phyloP scores from a whole-genome alignment of 2,113 vertebrate genomes.

The cat (Felis catus) region DNA sequence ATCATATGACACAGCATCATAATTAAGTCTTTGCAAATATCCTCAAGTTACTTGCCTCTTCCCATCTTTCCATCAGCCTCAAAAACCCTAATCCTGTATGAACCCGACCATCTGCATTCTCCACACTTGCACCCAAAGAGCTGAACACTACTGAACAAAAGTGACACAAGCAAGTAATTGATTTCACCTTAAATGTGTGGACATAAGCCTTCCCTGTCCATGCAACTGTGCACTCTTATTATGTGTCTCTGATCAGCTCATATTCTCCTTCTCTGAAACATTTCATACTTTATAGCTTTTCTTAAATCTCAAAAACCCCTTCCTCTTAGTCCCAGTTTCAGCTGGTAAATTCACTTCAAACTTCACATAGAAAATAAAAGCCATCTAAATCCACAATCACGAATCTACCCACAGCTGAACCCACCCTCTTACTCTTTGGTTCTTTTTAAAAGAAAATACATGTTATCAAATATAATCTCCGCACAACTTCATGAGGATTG shows the following conservation, averaged over 20 bases:
- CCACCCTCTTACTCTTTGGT: background rate
- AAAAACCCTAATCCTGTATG: background rate
- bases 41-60: background rate
- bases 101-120: background rate
- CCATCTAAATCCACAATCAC: background rate
- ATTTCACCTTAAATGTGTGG: background rate
- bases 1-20: background rate
- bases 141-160: background rate
- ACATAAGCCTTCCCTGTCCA: background rate
- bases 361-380: constrained; percentile 35
- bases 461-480: background rate
- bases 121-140: background rate
- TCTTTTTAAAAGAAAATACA: background rate
- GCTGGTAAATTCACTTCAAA: background rate
- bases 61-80: background rate
- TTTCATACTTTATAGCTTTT: background rate
- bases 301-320: background rate
- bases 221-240: background rate
- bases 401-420: background rate
- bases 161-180: background rate
- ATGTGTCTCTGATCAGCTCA: background rate
- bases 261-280: background rate
- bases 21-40: background rate
- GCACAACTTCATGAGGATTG: background rate
- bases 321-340: background rate